Evolutionary conservation across 2,113 vertebrate genomes (phyloP).

Genomic region (Muscicapa adusta): DNA sequence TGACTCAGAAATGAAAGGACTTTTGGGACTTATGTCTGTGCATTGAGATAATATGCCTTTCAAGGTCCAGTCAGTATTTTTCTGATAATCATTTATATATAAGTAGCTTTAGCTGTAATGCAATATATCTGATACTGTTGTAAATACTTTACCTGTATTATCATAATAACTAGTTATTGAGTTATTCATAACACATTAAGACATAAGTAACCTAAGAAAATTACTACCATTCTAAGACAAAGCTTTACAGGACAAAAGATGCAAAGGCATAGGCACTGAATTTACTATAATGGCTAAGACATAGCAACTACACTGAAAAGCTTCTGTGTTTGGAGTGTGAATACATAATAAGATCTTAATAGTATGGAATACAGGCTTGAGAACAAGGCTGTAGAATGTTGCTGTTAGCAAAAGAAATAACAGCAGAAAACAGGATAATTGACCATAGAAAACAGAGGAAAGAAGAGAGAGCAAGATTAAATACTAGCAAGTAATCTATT

Average conservation of each 20-base stretch:
- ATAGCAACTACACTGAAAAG: background rate
- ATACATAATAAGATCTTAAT: background rate
- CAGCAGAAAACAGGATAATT: background rate
- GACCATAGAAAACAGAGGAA: background rate
- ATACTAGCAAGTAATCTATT: background rate
- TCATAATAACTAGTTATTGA: background rate
- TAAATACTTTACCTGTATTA: background rate
- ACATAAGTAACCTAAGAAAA: background rate
- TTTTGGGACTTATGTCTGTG: background rate
- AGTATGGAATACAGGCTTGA: background rate
- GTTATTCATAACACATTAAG: background rate
- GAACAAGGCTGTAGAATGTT: background rate
- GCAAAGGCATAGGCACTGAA: background rate
- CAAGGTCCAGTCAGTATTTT: background rate
- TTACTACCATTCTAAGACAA: background rate
- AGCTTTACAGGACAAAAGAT: background rate
- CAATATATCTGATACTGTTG: background rate
- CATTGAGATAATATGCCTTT: background rate
- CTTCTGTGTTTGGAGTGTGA: background rate
- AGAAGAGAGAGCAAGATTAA: background rate
- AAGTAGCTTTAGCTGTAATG: background rate
- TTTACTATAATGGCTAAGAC: background rate
- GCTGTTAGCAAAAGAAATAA: background rate
- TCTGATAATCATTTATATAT: background rate
- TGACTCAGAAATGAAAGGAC: background rate